These are phyloP conservation scores for Calephelis virginiensis DNA, from an alignment of 1,140 invertebrate species.

Conservation along the genomic window DNA sequence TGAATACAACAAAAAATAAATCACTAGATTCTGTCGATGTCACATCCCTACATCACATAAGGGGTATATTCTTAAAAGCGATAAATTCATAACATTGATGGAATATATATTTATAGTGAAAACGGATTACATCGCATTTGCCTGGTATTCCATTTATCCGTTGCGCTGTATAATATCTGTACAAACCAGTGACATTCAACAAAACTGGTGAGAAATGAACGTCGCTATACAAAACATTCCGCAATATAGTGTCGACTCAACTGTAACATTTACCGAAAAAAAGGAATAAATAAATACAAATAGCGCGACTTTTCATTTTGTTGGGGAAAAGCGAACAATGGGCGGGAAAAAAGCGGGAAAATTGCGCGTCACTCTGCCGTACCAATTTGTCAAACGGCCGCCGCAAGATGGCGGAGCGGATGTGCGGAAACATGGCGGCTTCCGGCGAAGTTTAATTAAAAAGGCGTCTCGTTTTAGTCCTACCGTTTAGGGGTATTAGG, in stretches of 20 bases:
- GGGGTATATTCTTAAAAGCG: too few relatives aligned
- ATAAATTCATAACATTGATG: background rate
- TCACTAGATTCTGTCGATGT: too few relatives aligned
- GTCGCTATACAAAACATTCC: constrained; percentile 53
- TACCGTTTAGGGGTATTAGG: constrained; percentile 48
- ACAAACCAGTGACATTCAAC: constrained; percentile 37
- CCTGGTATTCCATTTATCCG: constrained; percentile 5
- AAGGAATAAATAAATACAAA: constrained; percentile 65
- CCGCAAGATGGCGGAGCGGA: constrained; percentile 73
- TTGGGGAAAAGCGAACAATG: constrained; percentile 75
- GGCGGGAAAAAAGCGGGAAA: constrained; percentile 75
- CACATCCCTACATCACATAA: too few relatives aligned
- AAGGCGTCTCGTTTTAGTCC: constrained; percentile 70
- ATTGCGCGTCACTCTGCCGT: constrained; percentile 76
- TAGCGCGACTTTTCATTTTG: constrained; percentile 76
- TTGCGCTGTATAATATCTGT: background rate
- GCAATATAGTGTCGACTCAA: constrained; percentile 48
- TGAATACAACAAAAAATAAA: too few relatives aligned
- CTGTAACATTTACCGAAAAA: constrained; percentile 62
- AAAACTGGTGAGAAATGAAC: constrained; percentile 62
- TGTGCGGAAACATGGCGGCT: constrained; percentile 65
- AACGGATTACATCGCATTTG: constrained; percentile 4
- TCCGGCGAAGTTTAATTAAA: constrained; percentile 75
- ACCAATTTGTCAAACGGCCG: constrained; percentile 76
- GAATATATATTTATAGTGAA: background rate